Conservation (phyloP, 64 coral and sea anemone genomes). For the Porites australiensis region DNA sequence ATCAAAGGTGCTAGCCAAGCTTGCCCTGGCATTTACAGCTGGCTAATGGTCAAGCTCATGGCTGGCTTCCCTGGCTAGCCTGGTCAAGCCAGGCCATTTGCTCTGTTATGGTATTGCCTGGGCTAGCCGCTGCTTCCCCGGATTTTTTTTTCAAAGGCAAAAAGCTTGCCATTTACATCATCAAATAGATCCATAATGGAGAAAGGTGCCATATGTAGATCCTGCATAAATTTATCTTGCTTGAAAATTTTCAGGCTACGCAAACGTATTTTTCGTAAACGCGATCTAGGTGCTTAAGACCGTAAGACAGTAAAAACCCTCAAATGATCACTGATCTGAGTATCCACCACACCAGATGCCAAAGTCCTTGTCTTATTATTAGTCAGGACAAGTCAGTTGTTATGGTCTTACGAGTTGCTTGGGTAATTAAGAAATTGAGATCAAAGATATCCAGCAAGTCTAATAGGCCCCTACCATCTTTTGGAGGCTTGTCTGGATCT, state of each 20-base stretch:
- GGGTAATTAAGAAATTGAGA: not conserved
- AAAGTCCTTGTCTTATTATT: slow-evolving; percentile 25
- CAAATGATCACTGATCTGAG: slow-evolving; percentile 10
- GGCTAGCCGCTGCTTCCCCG: too few species aligned
- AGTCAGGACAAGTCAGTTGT: not conserved
- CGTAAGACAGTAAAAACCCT: not conserved
- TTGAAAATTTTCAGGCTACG: not conserved
- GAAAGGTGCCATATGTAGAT: not conserved
- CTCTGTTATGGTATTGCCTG: too few species aligned
- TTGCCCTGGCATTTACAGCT: too few species aligned
- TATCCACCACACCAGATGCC: slow-evolving; percentile 38
- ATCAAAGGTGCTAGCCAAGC: too few species aligned
- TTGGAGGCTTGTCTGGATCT: slow-evolving; percentile 57
- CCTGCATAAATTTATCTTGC: not conserved
- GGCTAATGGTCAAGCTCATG: too few species aligned
- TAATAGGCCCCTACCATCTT: slow-evolving; percentile 39
- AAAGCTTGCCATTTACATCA: slow-evolving; percentile 19
- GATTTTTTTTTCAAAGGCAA: not conserved
- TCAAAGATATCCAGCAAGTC: slow-evolving; percentile 62
- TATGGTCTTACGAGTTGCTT: slow-evolving; percentile 15
- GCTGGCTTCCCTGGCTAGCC: too few species aligned
- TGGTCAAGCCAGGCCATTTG: too few species aligned
- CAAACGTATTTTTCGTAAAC: not conserved
- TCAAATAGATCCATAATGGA: slow-evolving; percentile 21
- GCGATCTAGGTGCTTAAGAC: not conserved